Conservation (phyloP, 2,113 vertebrate genomes). For the Arizona elegans region DNA sequence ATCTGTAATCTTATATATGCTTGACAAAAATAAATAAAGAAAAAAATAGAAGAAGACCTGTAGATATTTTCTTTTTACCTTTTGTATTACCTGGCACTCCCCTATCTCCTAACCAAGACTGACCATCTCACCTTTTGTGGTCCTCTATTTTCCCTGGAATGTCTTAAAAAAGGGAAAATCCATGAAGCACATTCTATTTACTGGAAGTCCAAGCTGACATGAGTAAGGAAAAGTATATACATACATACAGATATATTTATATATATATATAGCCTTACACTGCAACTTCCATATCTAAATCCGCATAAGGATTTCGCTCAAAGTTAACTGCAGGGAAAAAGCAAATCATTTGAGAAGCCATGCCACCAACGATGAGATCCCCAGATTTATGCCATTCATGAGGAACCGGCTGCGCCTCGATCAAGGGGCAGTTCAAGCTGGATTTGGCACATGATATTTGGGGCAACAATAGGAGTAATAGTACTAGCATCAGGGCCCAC, state of each 20-base stretch:
- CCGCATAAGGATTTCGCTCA: not conserved
- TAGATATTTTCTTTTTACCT: not conserved
- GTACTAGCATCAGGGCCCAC: not conserved
- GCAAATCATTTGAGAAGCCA: not conserved
- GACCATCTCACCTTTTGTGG: not conserved
- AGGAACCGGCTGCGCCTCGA: slow-evolving; percentile 15
- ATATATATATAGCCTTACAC: not conserved
- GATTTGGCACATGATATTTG: not conserved
- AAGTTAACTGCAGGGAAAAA: not conserved
- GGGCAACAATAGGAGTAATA: slow-evolving; percentile 1
- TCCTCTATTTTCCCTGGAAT: not conserved
- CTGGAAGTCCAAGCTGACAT: not conserved
- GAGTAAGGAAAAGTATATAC: too few species aligned
- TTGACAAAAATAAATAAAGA: too few species aligned
- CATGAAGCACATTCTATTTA: not conserved
- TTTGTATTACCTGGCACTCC: not conserved
- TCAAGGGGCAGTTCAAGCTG: slow-evolving; percentile 13
- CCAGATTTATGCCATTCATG: slow-evolving; percentile 33
- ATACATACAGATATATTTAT: not conserved
- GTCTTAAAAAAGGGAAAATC: not conserved
- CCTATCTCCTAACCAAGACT: not conserved
- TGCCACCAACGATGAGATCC: not conserved
- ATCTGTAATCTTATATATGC: too few species aligned
- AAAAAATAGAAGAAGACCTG: not conserved
- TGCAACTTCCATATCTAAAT: slow-evolving; percentile 31